phyloP scores from a whole-genome alignment of 2,113 vertebrate genomes.

The Pristiophorus japonicus region DNA sequence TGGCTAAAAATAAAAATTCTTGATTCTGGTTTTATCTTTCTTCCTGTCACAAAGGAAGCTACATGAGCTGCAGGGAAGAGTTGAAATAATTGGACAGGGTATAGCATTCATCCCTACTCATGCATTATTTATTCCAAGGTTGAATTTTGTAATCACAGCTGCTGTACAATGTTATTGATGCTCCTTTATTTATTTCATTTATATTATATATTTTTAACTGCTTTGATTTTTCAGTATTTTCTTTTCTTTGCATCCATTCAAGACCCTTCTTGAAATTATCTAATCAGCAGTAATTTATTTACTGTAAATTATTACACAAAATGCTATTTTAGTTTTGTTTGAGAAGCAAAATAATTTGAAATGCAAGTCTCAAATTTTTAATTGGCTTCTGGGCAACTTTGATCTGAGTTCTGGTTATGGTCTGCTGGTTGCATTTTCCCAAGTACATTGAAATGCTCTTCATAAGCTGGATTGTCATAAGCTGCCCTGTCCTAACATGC shows the following conservation, averaged over 20 bases:
- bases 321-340: neutral
- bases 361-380: neutral
- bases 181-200: neutral
- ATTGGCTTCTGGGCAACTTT: constrained; percentile 3
- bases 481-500: neutral
- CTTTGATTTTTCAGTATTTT: neutral
- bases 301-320: neutral
- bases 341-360: neutral
- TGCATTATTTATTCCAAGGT: constrained; percentile 13
- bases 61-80: neutral
- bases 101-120: neutral
- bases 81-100: neutral
- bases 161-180: neutral
- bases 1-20: too few relatives aligned
- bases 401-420: neutral
- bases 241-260: neutral
- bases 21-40: neutral
- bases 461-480: neutral
- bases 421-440: neutral
- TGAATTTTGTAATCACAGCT: constrained; percentile 1
- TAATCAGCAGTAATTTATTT: neutral
- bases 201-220: too few relatives aligned
- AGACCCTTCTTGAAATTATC: neutral
- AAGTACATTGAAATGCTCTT: constrained; percentile 8
- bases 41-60: neutral